Percentiles rank a stretch among this genome's conserved stretches.
These are phyloP conservation scores for Melierax canorus DNA, from an alignment of 2,113 vertebrate species.

Conservation along the genomic window DNA sequence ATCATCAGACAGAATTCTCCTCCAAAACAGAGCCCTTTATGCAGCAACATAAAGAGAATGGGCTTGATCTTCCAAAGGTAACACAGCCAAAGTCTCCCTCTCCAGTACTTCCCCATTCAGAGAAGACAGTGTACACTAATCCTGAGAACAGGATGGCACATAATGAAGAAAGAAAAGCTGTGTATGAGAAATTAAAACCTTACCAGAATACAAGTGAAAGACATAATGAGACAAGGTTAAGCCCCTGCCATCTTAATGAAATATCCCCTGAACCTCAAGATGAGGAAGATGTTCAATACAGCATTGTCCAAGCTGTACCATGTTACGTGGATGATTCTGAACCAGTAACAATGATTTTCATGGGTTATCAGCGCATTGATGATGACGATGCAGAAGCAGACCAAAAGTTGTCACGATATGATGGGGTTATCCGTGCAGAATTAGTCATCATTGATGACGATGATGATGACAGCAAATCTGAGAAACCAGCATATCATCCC, in stretches of 20 bases:
- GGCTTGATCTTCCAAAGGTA: slow-evolving; percentile 7
- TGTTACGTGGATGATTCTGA: slow-evolving; percentile 68
- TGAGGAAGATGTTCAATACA: slow-evolving; percentile 70
- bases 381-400: slow-evolving; percentile 60
- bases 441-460: slow-evolving; percentile 84
- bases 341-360: slow-evolving; percentile 94
- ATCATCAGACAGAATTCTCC: not conserved
- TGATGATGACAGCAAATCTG: slow-evolving; percentile 68
- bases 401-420: slow-evolving; percentile 69
- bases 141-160: not conserved
- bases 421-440: slow-evolving; percentile 86
- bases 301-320: slow-evolving; percentile 70
- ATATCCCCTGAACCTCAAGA: slow-evolving; percentile 2
- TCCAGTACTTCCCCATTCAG: not conserved
- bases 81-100: slow-evolving; percentile 11
- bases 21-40: slow-evolving; percentile 3
- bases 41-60: slow-evolving; percentile 14
- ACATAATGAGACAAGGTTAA: slow-evolving; percentile 18
- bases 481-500: slow-evolving; percentile 77
- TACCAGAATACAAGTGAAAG: slow-evolving; percentile 35
- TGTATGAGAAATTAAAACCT: not conserved
- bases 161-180: not conserved
- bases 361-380: slow-evolving; percentile 89
- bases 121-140: not conserved
- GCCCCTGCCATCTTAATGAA: not conserved